Conservation (phyloP, 1,140 invertebrate genomes). For the honey bee (Apis mellifera) region Amel_HAv3.1 CM009945.2:6235001-6235500, state of each 20-base stretch:
- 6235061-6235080: too few relatives aligned
- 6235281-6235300: not conserved
- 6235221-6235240: not conserved
- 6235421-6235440: conserved; percentile 42
- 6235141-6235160: not conserved
- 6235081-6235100: too few relatives aligned
- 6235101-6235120: too few relatives aligned
- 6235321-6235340: not conserved
- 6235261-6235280: not conserved
- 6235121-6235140: not conserved
- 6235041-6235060: too few relatives aligned
- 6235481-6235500: not conserved
- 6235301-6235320: not conserved
- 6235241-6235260: not conserved
- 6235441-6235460: not conserved
- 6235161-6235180: too few relatives aligned
- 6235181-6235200: not conserved
- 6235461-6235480: not conserved
- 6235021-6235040: too few relatives aligned
- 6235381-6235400: conserved; percentile 57
- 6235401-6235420: conserved; percentile 57
- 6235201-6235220: not conserved
- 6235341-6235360: not conserved
- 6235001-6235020: too few relatives aligned
- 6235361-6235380: conserved; percentile 29